phyloP scores from a whole-genome alignment of 2,888 invertebrate genomes.

The Phyllotreta striolata region DNA sequence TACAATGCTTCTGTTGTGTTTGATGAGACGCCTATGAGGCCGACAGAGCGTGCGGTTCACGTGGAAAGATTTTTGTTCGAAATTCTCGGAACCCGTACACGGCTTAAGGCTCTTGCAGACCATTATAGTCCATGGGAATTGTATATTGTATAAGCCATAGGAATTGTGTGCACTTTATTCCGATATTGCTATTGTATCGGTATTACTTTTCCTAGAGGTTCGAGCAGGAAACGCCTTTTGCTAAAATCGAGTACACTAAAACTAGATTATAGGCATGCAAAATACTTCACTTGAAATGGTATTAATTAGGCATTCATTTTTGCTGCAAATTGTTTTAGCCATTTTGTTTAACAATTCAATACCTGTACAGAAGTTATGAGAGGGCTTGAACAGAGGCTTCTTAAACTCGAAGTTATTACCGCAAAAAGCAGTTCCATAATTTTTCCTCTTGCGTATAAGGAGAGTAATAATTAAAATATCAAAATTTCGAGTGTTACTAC shows the following conservation, averaged over 20 bases:
- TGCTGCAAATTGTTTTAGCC: neutral
- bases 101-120: constrained; percentile 28
- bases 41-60: constrained; percentile 33
- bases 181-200: constrained; percentile 13
- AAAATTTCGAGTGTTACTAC: constrained; percentile 18
- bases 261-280: neutral
- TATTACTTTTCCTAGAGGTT: constrained; percentile 13
- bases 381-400: no score
- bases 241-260: neutral
- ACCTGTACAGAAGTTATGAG: no score
- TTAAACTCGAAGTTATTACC: no score
- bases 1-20: neutral
- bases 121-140: constrained; percentile 7
- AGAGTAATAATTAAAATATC: neutral
- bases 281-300: no score
- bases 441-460: no score
- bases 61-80: constrained; percentile 31
- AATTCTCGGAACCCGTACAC: constrained; percentile 39
- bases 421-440: no score
- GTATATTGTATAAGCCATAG: constrained; percentile 11
- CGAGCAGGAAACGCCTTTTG: constrained; percentile 25
- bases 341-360: no score
- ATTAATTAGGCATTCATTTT: neutral
- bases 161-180: constrained; percentile 33
- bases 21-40: constrained; percentile 5